A percentile compares a stretch with the other conserved stretches of the same genome.
Conservation (phyloP, 2,888 invertebrate species). For the Anoplius nigerrimus region DNA sequence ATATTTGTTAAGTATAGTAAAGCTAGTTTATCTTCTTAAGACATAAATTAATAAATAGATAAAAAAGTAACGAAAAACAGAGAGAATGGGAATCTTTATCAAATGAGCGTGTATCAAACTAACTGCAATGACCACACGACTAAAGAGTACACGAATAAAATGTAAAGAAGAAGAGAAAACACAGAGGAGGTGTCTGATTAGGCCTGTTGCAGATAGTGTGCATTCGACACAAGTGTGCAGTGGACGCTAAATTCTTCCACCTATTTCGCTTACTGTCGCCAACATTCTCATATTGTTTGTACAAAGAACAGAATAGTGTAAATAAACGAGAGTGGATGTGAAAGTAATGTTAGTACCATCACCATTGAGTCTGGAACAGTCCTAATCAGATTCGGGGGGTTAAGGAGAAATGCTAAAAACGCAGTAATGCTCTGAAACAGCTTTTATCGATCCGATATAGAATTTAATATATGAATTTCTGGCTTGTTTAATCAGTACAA, state of each 20-base stretch:
- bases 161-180: constrained; percentile 28
- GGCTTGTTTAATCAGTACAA: not conserved
- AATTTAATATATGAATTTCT: not conserved
- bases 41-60: too few relatives aligned
- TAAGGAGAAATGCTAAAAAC: constrained; percentile 65
- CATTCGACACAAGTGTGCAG: constrained; percentile 30
- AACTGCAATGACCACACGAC: too few relatives aligned
- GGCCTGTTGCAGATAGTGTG: constrained; percentile 69
- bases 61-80: not conserved
- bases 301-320: constrained; percentile 3
- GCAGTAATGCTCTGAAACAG: constrained; percentile 61
- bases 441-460: not conserved
- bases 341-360: constrained; percentile 54
- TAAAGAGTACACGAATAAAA: constrained; percentile 8
- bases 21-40: too few relatives aligned
- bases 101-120: too few relatives aligned
- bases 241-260: not conserved
- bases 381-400: constrained; percentile 74
- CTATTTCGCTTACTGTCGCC: not conserved
- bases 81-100: not conserved
- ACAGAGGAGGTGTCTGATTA: constrained; percentile 70
- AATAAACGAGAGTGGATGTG: constrained; percentile 21
- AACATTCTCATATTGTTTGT: constrained; percentile 1
- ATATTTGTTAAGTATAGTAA: too few relatives aligned
- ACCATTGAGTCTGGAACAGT: constrained; percentile 73